Base-by-base conservation (phyloP, 2,888 invertebrate genomes). In the Harpalus rubripes region DNA sequence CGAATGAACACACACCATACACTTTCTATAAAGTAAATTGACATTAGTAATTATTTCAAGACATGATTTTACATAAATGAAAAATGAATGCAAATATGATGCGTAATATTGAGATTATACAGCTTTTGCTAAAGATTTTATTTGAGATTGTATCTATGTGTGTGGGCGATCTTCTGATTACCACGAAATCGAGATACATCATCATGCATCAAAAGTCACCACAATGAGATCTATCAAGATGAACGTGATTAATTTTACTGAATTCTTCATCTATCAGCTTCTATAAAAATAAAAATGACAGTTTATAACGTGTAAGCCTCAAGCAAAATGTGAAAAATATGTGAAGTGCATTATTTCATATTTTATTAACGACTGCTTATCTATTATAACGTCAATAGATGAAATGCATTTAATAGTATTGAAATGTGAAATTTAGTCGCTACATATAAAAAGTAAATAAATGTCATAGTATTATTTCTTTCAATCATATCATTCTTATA, bases 11-110 rank as follows among this genome's bases (percentile, higher is more conserved):
- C 72, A 74, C 72, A 74, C 41, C 72, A 74, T 44, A 74, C 44
- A 74, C 72, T 74, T 74, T 74, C 72, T 74, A 74, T 74, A 39
- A 68, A 68, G 26, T 65, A 65, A 65, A 63, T 63, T 63, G 63
- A 16, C 72, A 74, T 74, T 74, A 44, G 72, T 44, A 44, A 74
- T 74, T 44, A 74, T 74, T 74, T 74, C 72, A 44, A 74, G 41
- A 74, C 68, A 15, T 68, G 68, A 68, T 68, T 39, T 18, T 41
- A 39, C 39, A 74, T 74, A 74, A 7, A 74, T 44, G 16, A 74
- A 44, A 74, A 74, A 68, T 68, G 68, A 41, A 18, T 74, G 16
- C 10, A 10, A 41, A 15, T 16, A 68, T 68, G 68, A 39, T 41
- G 68, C 39, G 15, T 18, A 44, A 74, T 74, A 44, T 74, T 44